Percentiles rank a stretch among this genome's conserved stretches.
These are phyloP conservation scores for Drosophila repleta DNA, from an alignment of 1,140 invertebrate genomes.

Conservation along the genomic window DNA sequence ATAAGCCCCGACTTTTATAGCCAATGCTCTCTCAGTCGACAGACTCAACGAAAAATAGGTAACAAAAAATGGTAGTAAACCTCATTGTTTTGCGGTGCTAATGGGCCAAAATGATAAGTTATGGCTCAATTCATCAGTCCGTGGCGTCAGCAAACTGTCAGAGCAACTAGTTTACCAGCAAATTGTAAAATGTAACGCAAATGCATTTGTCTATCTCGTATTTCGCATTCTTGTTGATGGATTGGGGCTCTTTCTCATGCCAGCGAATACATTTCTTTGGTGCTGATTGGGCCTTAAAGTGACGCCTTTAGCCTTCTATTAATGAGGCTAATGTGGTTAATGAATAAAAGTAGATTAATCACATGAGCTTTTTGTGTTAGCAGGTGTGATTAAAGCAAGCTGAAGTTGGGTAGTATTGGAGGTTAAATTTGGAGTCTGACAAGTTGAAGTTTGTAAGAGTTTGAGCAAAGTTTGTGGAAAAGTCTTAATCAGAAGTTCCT, in stretches of 20 bases:
- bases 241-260: constrained; percentile 1
- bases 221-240: background rate
- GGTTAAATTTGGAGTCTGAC: too few species aligned
- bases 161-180: constrained; percentile 12
- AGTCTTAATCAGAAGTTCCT: too few species aligned
- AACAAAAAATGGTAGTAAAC: constrained; percentile 46
- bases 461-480: too few species aligned
- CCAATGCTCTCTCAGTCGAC: constrained; percentile 30
- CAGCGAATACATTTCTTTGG: background rate
- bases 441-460: background rate
- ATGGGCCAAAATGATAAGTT: constrained; percentile 43
- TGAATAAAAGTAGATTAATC: too few species aligned
- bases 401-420: too few species aligned
- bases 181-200: constrained; percentile 12
- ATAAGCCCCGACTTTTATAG: constrained; percentile 56
- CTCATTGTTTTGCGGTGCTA: constrained; percentile 64
- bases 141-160: constrained; percentile 7
- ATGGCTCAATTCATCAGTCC: constrained; percentile 39
- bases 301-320: too few species aligned
- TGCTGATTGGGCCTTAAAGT: background rate
- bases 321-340: background rate
- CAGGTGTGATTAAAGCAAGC: background rate
- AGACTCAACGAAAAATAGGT: background rate
- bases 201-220: too few species aligned
- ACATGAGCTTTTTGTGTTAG: too few species aligned